Evolutionary conservation across 2,888 invertebrate genomes (phyloP).

Genomic region (Prenolepis imparis): DNA sequence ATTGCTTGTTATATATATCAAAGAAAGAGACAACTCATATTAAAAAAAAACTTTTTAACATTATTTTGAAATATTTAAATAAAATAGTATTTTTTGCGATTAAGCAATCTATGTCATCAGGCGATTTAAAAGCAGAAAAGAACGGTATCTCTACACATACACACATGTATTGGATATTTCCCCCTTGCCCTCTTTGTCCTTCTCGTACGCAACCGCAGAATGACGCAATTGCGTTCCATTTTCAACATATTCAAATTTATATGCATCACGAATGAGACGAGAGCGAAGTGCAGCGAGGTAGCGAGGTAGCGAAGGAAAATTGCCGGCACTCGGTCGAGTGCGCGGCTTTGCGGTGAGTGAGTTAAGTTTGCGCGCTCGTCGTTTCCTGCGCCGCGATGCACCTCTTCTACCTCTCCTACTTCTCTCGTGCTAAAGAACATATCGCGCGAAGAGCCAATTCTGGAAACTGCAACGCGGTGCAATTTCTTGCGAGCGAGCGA

Average conservation of each 20-base stretch:
- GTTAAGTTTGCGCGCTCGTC: conserved; percentile 57
- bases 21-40: no score
- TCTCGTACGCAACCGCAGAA: neutral
- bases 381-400: conserved; percentile 53
- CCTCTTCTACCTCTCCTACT: neutral
- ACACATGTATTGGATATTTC: neutral
- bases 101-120: neutral
- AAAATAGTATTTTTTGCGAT: neutral
- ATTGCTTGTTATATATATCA: no score
- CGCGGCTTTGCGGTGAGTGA: conserved; percentile 54
- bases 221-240: conserved; percentile 12
- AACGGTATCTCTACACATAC: neutral
- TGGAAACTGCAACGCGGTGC: conserved; percentile 64
- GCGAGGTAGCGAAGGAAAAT: conserved; percentile 69
- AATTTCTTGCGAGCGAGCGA: conserved; percentile 55
- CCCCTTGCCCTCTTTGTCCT: no score
- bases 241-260: conserved; percentile 65
- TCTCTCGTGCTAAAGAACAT: conserved; percentile 4
- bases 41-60: neutral
- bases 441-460: conserved; percentile 41
- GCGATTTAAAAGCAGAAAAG: neutral
- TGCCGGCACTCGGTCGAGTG: conserved; percentile 60
- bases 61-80: neutral
- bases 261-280: conserved; percentile 59
- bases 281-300: conserved; percentile 62